Evolutionary conservation across 2,113 vertebrate species (phyloP), one percentile per base, ranked within the genome.

Genomic region (Mugil cephalus): DNA sequence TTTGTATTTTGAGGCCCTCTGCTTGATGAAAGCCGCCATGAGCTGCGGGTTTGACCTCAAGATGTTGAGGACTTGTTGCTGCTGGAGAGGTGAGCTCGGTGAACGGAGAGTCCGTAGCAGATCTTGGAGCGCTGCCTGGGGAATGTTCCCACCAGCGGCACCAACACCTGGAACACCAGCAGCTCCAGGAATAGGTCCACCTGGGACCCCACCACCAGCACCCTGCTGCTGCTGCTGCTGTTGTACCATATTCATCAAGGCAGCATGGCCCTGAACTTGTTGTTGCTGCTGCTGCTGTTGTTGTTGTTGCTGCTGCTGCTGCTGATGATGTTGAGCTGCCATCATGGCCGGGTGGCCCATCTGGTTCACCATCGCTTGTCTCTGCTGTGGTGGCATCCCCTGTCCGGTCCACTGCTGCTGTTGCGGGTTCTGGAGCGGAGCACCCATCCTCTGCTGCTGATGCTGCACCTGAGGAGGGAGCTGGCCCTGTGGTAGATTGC

Each of bases 11-110:
- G 97, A 96, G 0, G 87, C 96, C 55, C 98, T 93, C 88, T 99
- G 97, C 87, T 98, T 99, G 80, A 99, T 99, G 84, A 99, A 99
- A 17, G 98, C 97, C 0, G 97, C 97, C 94, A 99, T 94, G 74
- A 99, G 95, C 84, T 98, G 97, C 36, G 98, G 98, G 79, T 97
- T 99, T 63, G 97, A 96, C 13, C 97, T 95, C 75, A 99, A 90
- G 90, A 99, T 99, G 92, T 96, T 96, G 64, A 95, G 91, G 43
- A 92, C 89, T 18, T 91, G 87, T 67, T 90, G 89, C 18, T 90
- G 87, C 60, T 90, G 89, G 56, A 95, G 88, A 0, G 91, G 90
- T 1, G 94, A 95, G 71, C 92, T 95, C 0, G 94, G 94, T 0
- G 92, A 94, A 8, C 93, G 92, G 1, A 95, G 88, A 39, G 91